Evolutionary conservation across 2,113 vertebrate species (phyloP).

Genomic region (Oenanthe melanoleuca): DNA sequence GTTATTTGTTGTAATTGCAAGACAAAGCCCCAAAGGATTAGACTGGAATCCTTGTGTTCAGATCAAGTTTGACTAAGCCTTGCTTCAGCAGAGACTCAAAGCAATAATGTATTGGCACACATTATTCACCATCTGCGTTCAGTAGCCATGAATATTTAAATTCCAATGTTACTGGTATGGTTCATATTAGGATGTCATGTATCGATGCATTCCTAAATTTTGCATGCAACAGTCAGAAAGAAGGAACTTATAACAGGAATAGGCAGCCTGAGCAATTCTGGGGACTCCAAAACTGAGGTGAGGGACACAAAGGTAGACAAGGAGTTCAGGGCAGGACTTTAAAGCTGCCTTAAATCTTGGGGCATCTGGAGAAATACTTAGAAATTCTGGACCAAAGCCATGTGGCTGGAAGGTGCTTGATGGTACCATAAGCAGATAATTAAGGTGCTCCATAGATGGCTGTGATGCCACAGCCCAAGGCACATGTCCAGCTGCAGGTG

Average conservation of each 20-base stretch:
- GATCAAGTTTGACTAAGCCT: constrained; percentile 70
- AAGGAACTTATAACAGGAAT: not conserved
- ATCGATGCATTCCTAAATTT: constrained; percentile 64
- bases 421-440: not conserved
- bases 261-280: not conserved
- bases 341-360: not conserved
- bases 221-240: constrained; percentile 32
- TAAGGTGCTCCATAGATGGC: not conserved
- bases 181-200: constrained; percentile 59
- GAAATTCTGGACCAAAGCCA: not conserved
- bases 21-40: constrained; percentile 76
- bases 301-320: not conserved
- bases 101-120: constrained; percentile 73
- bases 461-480: not conserved
- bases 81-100: constrained; percentile 61
- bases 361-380: not conserved
- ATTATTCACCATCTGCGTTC: constrained; percentile 56
- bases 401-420: not conserved
- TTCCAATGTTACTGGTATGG: constrained; percentile 51
- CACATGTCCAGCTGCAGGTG: constrained; percentile 40
- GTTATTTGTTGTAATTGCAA: constrained; percentile 81
- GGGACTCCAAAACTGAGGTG: not conserved
- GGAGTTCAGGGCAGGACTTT: not conserved
- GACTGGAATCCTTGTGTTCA: constrained; percentile 74
- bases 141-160: constrained; percentile 71